Base-by-base conservation (phyloP, 2,888 invertebrate species). In the Euproctis similis region DNA sequence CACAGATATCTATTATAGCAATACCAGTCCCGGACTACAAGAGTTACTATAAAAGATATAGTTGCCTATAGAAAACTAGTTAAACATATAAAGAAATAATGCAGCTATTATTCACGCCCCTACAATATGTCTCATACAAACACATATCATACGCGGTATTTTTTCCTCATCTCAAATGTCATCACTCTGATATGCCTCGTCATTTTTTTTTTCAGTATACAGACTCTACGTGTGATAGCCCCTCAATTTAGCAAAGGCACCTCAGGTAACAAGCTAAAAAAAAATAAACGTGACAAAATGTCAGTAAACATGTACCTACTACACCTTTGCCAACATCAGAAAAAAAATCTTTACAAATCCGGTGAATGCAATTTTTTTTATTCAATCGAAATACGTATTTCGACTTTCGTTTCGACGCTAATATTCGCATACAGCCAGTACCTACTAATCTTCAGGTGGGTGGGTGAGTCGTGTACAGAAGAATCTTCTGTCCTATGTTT, bases 231-330 rank as follows among this genome's bases (percentile, higher is more conserved):
- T 55, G 56, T 53, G 69, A 68, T 66, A 58, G 64, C 63, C 71
- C 76, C 63, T 73, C 70, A 62, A 72, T 71, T 72, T 74, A 53
- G 63, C 68, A 66, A 70, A 59, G 53, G 59, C 45, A 63, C 44
- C 71, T 65, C 81, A 80, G 81, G 78, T 80, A 80, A 73, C 62
- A 49, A 37, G 49, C 37, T 34, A 29, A 50, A 54, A 77, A 75
- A 74, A 76, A 68, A 63, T 52, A 68, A 66, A 82, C 82, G 82
- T 84, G 82, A 84, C 81, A 81, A 78, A 82, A 82, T 81, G 81
- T 75, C 74, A 64, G 78, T 76, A 82, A 82, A 82, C 82, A 84
- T 71, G 75, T 84, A 81, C 81, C 82, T 80, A 70, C 61, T 53
- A 50, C 50, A 58, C 65, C 61, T 56, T 61, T 53, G 53, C 62